Conservation (phyloP, 2,888 invertebrate genomes). For the Callyntrura guangdongensis region DNA sequence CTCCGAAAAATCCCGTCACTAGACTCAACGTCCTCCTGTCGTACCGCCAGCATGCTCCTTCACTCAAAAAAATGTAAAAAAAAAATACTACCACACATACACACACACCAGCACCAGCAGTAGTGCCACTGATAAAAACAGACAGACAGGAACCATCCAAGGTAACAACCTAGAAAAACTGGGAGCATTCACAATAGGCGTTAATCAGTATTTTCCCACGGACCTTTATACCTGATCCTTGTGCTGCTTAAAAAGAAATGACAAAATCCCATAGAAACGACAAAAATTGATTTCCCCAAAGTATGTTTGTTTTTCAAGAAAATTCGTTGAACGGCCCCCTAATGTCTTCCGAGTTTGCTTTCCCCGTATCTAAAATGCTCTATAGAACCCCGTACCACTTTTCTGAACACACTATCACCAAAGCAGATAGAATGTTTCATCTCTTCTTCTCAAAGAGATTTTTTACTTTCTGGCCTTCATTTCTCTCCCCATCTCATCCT, state of each 20-base stretch:
- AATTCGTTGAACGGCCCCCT: background rate
- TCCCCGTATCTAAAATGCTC: conserved; percentile 42
- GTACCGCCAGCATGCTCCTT: no score
- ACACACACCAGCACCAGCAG: no score
- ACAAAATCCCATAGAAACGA: no score
- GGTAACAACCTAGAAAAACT: no score
- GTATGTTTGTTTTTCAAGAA: background rate
- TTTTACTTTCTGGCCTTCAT: conserved; percentile 55
- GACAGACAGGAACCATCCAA: no score
- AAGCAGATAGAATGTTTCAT: background rate
- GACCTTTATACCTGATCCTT: background rate
- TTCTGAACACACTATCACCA: background rate
- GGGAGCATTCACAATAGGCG: background rate
- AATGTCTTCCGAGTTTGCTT: no score
- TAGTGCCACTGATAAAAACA: no score
- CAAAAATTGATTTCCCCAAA: background rate
- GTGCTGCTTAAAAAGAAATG: no score
- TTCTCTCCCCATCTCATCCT: conserved; percentile 49
- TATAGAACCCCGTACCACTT: conserved; percentile 63
- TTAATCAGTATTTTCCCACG: background rate
- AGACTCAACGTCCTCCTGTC: no score
- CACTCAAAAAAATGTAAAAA: no score
- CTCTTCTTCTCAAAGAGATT: conserved; percentile 26
- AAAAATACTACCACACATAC: no score
- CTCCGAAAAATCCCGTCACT: conserved; percentile 79